These are phyloP conservation scores for Ctenochaetus hawaiiensis DNA, from an alignment of 2,797 vertebrate genomes.

Conservation along the genomic window DNA sequence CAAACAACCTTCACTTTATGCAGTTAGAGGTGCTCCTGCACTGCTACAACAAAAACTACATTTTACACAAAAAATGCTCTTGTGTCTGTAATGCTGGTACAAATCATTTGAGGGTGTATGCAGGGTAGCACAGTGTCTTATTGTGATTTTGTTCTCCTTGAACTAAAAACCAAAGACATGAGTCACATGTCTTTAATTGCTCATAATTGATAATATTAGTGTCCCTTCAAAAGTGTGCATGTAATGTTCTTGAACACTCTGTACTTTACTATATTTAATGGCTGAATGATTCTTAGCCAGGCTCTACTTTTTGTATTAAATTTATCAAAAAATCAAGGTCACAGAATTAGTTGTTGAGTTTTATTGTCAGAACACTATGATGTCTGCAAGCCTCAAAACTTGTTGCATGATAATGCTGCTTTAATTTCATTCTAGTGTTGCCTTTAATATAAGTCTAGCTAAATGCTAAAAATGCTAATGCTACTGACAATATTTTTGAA, in stretches of 20 bases:
- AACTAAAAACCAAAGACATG: background rate
- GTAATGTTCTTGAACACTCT: background rate
- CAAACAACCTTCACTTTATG: slow-evolving; percentile 50
- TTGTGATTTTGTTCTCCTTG: background rate
- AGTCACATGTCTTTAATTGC: background rate
- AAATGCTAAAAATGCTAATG: background rate
- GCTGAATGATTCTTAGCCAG: background rate
- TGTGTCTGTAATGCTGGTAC: background rate
- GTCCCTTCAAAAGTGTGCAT: background rate
- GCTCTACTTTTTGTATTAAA: background rate
- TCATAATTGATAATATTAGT: background rate
- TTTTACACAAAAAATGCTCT: background rate
- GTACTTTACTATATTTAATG: background rate
- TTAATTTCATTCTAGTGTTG: background rate
- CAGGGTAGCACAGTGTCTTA: background rate
- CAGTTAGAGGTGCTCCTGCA: background rate
- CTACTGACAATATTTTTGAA: background rate
- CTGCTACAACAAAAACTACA: background rate
- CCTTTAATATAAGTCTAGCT: slow-evolving; percentile 8
- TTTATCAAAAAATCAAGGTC: background rate
- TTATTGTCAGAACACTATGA: background rate
- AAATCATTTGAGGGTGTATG: background rate
- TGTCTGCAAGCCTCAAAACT: background rate
- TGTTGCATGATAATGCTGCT: slow-evolving; percentile 17
- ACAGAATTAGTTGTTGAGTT: background rate